Percentiles rank a stretch among this genome's conserved stretches.
Conservation (phyloP, 2,113 vertebrate genomes). For the Vidua chalybeata region DNA sequence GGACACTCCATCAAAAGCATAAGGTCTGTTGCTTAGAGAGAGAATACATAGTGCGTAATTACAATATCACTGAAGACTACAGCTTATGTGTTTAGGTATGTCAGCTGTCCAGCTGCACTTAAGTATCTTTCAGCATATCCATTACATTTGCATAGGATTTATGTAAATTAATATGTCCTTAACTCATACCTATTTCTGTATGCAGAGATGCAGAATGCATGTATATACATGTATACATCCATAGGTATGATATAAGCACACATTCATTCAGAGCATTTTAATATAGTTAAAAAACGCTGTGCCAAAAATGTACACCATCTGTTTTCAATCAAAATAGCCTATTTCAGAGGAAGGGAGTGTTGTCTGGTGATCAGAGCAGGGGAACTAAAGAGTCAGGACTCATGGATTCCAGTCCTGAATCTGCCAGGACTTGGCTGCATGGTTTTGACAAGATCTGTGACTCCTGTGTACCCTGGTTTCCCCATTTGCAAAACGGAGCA, state of each 20-base stretch:
- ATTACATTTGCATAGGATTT: conserved; percentile 46
- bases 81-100: conserved; percentile 40
- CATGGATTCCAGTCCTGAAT: conserved; percentile 34
- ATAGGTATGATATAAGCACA: conserved; percentile 60
- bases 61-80: conserved; percentile 47
- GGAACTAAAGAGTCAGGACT: conserved; percentile 41
- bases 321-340: conserved; percentile 59
- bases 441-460: conserved; percentile 20
- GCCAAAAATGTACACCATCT: conserved; percentile 58
- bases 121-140: conserved; percentile 59
- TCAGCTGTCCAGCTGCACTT: conserved; percentile 60
- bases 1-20: not conserved
- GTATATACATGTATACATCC: not conserved
- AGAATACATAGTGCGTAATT: conserved; percentile 24
- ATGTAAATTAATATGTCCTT: conserved; percentile 58
- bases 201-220: not conserved
- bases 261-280: conserved; percentile 63
- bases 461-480: conserved; percentile 10
- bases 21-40: conserved; percentile 21
- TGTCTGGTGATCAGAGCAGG: conserved; percentile 53
- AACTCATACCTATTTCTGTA: conserved; percentile 44
- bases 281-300: conserved; percentile 35
- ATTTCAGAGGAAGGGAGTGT: conserved; percentile 61
- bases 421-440: not conserved
- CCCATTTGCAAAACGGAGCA: not conserved